Evolutionary conservation across 2,888 invertebrate species (phyloP), one percentile per base, ranked within the genome.

Genomic region (Amblyjoppa fuscipennis): DNA sequence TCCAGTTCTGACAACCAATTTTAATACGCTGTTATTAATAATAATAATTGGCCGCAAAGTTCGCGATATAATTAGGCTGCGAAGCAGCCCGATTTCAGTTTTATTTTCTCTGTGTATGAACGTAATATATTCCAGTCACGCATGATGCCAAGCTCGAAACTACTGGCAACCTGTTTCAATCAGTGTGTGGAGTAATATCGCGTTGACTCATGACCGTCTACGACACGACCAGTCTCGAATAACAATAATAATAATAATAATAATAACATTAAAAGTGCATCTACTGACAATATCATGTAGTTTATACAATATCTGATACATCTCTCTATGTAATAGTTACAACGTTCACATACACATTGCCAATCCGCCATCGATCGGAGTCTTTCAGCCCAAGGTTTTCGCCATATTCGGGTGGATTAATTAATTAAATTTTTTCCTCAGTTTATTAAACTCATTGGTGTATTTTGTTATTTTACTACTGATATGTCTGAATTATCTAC

Each of bases 91-190:
- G 59, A 25, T 59, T 59, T 13, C 11, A 59, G 4, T 59, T 28
- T 9, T 25, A 28, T 59, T 59, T 59, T 59, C 56, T 59, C 28
- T 64, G 61, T 64, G n/a, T n/a, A 49, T 61, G 1, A 59, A 4
- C 59, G 25, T 59, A 59, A 59, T 59, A 45, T 64, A 75, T 75
- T 45, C 31, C 6, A 13, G 59, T 45, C 75, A 61, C 49, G 56
- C 28, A 34, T 56, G 56, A 49, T 11, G 13, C 9, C 49, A n/a
- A 16, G 16, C 20, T 16, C 45, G 28, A 28, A 74, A 74, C 28
- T 9, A 61, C 25, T 61, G 28, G 20, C 34, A 49, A 28, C 61
- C 61, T 31, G 49, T 64, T 74, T 59, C 28, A 28, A 59, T 59
- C 59, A 59, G 13, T 59, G 59, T 59, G 28, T 59, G 56, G n/a